Evolutionary conservation across 2,888 invertebrate genomes (phyloP).

Genomic region (Tachystola acroxantha): DNA sequence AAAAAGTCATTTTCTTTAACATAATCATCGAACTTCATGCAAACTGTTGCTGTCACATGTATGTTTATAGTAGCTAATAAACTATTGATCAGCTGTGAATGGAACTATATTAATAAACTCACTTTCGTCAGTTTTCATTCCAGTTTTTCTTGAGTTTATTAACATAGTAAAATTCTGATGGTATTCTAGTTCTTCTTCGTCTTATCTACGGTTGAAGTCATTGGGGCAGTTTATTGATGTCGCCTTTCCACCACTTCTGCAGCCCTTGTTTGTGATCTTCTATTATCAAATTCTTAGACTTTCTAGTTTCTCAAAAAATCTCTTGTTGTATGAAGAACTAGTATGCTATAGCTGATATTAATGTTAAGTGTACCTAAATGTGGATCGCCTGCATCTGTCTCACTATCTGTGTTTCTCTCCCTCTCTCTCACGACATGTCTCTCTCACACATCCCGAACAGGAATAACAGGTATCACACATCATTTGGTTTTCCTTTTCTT

Average conservation of each 20-base stretch:
- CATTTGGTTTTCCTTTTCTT: conserved; percentile 42
- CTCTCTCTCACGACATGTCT: conserved; percentile 73
- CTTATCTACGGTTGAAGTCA: too few relatives aligned
- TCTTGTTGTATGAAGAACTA: too few relatives aligned
- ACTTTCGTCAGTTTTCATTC: background rate
- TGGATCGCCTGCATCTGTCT: conserved; percentile 66
- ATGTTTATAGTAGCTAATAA: conserved; percentile 2
- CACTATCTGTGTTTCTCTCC: conserved; percentile 76
- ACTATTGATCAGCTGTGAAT: background rate
- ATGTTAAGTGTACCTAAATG: conserved; percentile 17
- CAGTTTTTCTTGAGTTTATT: background rate
- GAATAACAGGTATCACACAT: conserved; percentile 76
- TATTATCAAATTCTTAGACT: too few relatives aligned
- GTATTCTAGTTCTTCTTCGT: too few relatives aligned
- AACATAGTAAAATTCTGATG: background rate
- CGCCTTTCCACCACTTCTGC: too few relatives aligned
- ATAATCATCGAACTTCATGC: conserved; percentile 7
- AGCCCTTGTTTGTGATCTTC: too few relatives aligned
- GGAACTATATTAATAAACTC: background rate
- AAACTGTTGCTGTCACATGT: conserved; percentile 6
- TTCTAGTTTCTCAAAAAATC: background rate
- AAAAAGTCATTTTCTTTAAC: too few relatives aligned
- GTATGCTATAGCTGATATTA: background rate
- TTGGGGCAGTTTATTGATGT: too few relatives aligned
- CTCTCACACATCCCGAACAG: conserved; percentile 71